A percentile compares a stretch with the other conserved stretches of the same genome.
phyloP scores from a whole-genome alignment of 2,888 invertebrate genomes.

The Caenorhabditis sulstoni region DNA sequence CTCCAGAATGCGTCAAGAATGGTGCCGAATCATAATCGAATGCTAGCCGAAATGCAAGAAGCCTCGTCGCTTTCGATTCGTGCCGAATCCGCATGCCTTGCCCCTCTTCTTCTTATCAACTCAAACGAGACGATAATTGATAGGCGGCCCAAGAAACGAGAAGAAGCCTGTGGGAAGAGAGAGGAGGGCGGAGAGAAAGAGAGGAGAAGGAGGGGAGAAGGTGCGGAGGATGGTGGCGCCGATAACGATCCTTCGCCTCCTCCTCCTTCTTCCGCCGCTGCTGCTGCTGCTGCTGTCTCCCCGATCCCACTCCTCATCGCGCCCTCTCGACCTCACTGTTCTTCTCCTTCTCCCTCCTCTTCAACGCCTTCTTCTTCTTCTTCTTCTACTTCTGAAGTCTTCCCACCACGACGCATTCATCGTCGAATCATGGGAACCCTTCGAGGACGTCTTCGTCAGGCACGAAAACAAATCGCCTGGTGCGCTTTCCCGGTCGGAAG shows the following conservation, averaged over 20 bases:
- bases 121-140: constrained; percentile 34
- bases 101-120: too few species aligned
- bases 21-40: constrained; percentile 48
- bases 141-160: neutral
- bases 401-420: constrained; percentile 8
- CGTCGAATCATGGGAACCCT: constrained; percentile 61
- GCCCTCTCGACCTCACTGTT: constrained; percentile 38
- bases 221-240: constrained; percentile 8
- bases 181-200: constrained; percentile 25
- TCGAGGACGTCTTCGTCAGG: constrained; percentile 61
- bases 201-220: constrained; percentile 29
- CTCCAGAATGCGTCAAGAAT: constrained; percentile 35
- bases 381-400: constrained; percentile 3
- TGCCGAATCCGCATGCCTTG: too few species aligned
- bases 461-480: constrained; percentile 59
- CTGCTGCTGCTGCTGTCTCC: too few species aligned
- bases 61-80: neutral
- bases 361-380: constrained; percentile 27
- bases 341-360: constrained; percentile 34
- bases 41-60: constrained; percentile 48
- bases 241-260: constrained; percentile 33
- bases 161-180: constrained; percentile 11
- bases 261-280: too few species aligned
- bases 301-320: constrained; percentile 12
- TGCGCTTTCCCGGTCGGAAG: constrained; percentile 63